Evolutionary conservation across 2,888 invertebrate species (phyloP).

Genomic region (Polydrusus pterygomalis): DNA sequence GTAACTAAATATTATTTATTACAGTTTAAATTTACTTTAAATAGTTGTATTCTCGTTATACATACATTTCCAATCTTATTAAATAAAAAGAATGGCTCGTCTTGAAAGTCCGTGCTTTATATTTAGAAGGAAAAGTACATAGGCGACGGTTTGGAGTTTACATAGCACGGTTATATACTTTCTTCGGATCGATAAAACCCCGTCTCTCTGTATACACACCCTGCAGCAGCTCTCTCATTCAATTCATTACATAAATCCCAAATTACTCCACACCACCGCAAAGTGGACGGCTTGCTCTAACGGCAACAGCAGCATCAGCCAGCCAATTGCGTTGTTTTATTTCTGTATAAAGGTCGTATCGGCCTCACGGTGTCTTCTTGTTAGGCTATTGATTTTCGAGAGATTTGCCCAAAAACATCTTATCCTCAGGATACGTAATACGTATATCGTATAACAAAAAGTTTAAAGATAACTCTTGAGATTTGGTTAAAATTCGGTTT

Average conservation of each 20-base stretch:
- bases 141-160: conserved; percentile 54
- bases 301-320: conserved; percentile 49
- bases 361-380: conserved; percentile 53
- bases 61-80: conserved; percentile 4
- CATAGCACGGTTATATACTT: conserved; percentile 56
- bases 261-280: conserved; percentile 57
- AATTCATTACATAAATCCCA: conserved; percentile 57
- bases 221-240: conserved; percentile 57
- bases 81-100: conserved; percentile 27
- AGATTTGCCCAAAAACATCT: conserved; percentile 29
- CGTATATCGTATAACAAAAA: not conserved
- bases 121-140: conserved; percentile 55
- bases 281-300: conserved; percentile 54
- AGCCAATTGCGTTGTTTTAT: conserved; percentile 55
- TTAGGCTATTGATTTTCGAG: conserved; percentile 53
- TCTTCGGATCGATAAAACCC: conserved; percentile 55
- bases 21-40: too few species aligned
- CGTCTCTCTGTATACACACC: conserved; percentile 56
- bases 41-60: too few species aligned
- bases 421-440: not conserved
- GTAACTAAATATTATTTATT: too few species aligned
- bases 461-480: conserved; percentile 5
- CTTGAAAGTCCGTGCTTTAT: conserved; percentile 51
- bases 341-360: conserved; percentile 51
- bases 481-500: not conserved